Base-by-base conservation (phyloP, 2,888 invertebrate species). In the Metopia argyrocephala region DNA sequence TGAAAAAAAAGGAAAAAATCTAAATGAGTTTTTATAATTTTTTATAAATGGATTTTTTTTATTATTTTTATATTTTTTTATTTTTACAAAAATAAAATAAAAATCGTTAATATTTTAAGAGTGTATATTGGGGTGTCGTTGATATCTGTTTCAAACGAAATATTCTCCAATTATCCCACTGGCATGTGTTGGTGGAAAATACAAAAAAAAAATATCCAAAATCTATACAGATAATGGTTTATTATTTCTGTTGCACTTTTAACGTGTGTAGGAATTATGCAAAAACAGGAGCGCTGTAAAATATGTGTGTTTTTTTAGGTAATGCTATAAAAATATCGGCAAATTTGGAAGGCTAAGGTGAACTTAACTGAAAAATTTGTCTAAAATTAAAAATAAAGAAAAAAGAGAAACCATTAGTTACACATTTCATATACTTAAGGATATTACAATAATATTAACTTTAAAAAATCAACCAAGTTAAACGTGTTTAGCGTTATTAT, bases 11-110 rank as follows among this genome's bases (percentile, higher is more conserved):
- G 54, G 23, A 46, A 62, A 78, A 80, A 78, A 81, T 78, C 81
- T 78, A 81, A 81, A 78, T 81, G 81, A 78, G 78, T 75, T 81
- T 81, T 81, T 81, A 70, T 81, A 75, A 71, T 81, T 78, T 78
- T 76, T 62, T 79, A 65, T 74, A 52, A 48, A 52, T 52, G 28
- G 2, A 64, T 56, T 68, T 68, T 48, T 61, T 52, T 21, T 57
- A n/a, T 27, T 20, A 20, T 52, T 45, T 62, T n/a, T 31, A 21
- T 5, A 9, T 38, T 38, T 48, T 62, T 65, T 64, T 48, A 18
- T 65, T 45, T 61, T 64, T 65, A 64, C 57, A 65, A 54, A 59
- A 71, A 78, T 75, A 74, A 78, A 78, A 73, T 76, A 54, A 70
- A 81, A 80, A 66, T 70, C 50, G 20, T 81, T 70, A 54, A 38